phyloP scores from a whole-genome alignment of 2,113 vertebrate species.

The Fregata magnificens region DNA sequence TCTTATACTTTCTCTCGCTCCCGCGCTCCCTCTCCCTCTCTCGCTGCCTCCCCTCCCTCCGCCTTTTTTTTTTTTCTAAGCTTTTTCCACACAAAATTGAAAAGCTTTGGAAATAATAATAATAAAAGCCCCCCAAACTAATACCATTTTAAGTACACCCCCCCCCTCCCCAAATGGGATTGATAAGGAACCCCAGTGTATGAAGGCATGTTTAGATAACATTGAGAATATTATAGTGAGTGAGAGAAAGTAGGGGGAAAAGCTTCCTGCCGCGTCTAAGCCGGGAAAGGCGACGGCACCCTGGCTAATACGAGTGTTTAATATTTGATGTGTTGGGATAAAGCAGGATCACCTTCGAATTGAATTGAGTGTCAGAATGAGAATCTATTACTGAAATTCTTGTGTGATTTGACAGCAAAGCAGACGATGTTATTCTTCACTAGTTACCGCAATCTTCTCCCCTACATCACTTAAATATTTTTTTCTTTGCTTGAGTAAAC shows the following conservation, averaged over 20 bases:
- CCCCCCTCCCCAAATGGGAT: slow-evolving; percentile 68
- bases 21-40: slow-evolving; percentile 55
- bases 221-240: slow-evolving; percentile 89
- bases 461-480: slow-evolving; percentile 96
- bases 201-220: slow-evolving; percentile 92
- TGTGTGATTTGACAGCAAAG: slow-evolving; percentile 93
- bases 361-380: slow-evolving; percentile 99
- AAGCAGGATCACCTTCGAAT: slow-evolving; percentile 98
- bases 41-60: slow-evolving; percentile 58
- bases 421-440: slow-evolving; percentile 93
- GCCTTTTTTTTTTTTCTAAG: slow-evolving; percentile 81
- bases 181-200: slow-evolving; percentile 84
- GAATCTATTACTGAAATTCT: slow-evolving; percentile 99
- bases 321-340: slow-evolving; percentile 99
- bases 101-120: slow-evolving; percentile 84
- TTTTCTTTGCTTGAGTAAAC: slow-evolving; percentile 94
- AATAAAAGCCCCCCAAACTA: slow-evolving; percentile 72
- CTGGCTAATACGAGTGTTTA: slow-evolving; percentile 99
- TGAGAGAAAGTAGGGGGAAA: slow-evolving; percentile 75
- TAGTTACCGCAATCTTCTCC: slow-evolving; percentile 89
- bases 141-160: slow-evolving; percentile 81
- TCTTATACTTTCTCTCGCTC: slow-evolving; percentile 78
- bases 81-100: slow-evolving; percentile 84
- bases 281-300: slow-evolving; percentile 92
- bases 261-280: slow-evolving; percentile 80